Evolutionary conservation across 2,113 vertebrate species (phyloP).

Genomic region (Arenaria interpres): DNA sequence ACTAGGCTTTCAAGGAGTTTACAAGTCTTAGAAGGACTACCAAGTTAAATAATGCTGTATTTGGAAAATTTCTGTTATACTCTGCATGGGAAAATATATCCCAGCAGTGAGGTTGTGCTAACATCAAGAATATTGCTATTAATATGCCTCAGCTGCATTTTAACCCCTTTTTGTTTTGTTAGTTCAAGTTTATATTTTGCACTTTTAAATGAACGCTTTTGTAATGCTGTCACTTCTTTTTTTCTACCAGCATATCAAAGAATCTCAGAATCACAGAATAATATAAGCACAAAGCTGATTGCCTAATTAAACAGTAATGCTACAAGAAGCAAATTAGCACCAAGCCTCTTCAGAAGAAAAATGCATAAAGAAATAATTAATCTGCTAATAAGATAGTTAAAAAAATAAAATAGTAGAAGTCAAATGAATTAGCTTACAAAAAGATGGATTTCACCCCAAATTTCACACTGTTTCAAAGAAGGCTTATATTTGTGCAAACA

Average conservation of each 20-base stretch:
- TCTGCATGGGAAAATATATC: not conserved
- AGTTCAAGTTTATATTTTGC: not conserved
- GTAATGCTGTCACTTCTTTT: not conserved
- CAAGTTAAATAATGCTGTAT: not conserved
- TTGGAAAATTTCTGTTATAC: not conserved
- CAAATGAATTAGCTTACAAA: not conserved
- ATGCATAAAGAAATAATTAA: conserved; percentile 7
- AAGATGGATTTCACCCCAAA: not conserved
- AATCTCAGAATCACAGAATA: too few species aligned
- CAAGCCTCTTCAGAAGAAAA: conserved; percentile 29
- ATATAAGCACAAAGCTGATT: not conserved
- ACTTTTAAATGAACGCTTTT: conserved; percentile 37
- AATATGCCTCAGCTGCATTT: not conserved
- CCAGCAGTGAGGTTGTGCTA: not conserved
- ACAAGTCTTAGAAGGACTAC: not conserved
- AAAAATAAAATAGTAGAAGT: not conserved
- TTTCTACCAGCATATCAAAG: not conserved
- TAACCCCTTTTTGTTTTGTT: not conserved
- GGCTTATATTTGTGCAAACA: not conserved
- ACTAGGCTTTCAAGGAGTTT: not conserved
- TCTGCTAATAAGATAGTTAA: not conserved
- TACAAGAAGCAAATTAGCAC: conserved; percentile 26
- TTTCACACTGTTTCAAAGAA: not conserved
- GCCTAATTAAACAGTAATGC: conserved; percentile 33
- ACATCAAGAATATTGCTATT: not conserved